These are phyloP conservation scores for Penelope pileata DNA, from an alignment of 2,113 vertebrate genomes.

Conservation along the genomic window DNA sequence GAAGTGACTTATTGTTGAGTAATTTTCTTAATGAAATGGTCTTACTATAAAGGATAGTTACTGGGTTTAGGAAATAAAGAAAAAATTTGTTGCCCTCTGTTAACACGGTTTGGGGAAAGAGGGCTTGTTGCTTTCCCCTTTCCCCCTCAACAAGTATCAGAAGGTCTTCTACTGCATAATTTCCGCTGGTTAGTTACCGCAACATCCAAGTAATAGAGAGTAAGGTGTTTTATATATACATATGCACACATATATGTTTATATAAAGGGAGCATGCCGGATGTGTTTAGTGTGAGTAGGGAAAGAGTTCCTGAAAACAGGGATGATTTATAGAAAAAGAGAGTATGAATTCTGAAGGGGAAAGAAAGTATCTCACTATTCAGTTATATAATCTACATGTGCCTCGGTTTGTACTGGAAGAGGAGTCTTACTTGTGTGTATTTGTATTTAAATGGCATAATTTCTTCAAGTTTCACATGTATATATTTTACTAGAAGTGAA, in stretches of 20 bases:
- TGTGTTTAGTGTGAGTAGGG: background rate
- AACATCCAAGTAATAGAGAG: background rate
- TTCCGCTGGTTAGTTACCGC: background rate
- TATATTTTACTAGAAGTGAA: background rate
- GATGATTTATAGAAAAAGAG: background rate
- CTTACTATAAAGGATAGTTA: background rate
- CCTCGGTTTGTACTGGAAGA: background rate
- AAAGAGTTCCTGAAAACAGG: background rate
- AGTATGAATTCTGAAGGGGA: background rate
- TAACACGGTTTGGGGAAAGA: background rate
- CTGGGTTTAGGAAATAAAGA: background rate
- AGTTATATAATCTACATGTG: background rate
- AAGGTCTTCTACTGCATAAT: background rate
- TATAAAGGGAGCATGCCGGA: background rate
- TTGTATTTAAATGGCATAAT: too few relatives aligned
- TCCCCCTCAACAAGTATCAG: background rate
- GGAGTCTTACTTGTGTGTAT: too few relatives aligned
- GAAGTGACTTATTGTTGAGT: background rate
- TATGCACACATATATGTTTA: background rate
- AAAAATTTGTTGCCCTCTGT: background rate
- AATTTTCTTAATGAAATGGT: background rate
- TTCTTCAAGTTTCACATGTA: too few relatives aligned
- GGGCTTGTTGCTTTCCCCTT: background rate
- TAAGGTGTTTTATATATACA: too few relatives aligned
- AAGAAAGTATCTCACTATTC: background rate